phyloP scores from a whole-genome alignment of 2,113 vertebrate genomes.

The Callipepla californica region DNA sequence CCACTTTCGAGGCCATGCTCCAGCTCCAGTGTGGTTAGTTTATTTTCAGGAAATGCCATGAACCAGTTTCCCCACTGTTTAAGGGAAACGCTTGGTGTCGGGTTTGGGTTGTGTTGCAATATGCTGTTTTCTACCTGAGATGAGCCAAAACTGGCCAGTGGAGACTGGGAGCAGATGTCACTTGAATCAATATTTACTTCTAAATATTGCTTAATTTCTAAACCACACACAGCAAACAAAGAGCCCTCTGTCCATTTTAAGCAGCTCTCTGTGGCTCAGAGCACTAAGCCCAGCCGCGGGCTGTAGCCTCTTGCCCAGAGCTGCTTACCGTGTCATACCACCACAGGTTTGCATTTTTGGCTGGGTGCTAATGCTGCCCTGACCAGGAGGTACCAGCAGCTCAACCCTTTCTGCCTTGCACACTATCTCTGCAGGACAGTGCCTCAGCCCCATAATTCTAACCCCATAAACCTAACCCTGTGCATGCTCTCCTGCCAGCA shows the following conservation, averaged over 20 bases:
- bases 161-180: not conserved
- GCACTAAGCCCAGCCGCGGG: not conserved
- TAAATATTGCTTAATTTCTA: constrained; percentile 57
- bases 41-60: constrained; percentile 33
- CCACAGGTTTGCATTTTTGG: not conserved
- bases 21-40: not conserved
- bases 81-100: not conserved
- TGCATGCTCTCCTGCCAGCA: not conserved
- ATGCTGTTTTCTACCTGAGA: constrained; percentile 30
- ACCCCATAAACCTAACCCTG: accelerated
- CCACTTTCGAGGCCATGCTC: not conserved
- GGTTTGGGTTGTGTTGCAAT: constrained; percentile 34
- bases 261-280: not conserved
- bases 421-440: not conserved
- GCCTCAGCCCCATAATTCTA: not conserved
- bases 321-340: not conserved
- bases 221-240: constrained; percentile 12
- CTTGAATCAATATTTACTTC: constrained; percentile 70
- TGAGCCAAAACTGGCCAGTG: constrained; percentile 17
- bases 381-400: not conserved
- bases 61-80: not conserved
- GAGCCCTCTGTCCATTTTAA: constrained; percentile 11
- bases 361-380: not conserved
- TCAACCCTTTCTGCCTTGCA: not conserved
- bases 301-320: not conserved